Evolutionary conservation across 2,113 vertebrate genomes (phyloP).

Genomic region (Podarcis muralis): DNA sequence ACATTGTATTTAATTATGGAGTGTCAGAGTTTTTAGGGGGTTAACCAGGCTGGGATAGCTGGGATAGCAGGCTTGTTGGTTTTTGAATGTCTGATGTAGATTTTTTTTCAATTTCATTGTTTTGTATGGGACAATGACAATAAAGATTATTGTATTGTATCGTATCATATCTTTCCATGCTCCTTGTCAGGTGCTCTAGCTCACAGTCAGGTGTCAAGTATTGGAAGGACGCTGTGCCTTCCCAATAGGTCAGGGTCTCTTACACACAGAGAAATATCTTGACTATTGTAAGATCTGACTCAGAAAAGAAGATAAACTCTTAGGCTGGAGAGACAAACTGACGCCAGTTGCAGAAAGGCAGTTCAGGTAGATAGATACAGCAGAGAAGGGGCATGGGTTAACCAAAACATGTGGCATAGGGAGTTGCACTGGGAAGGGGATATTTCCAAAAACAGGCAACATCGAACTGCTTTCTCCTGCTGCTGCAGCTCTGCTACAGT

Average conservation of each 20-base stretch:
- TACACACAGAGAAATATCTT: neutral
- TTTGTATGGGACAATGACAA: no score
- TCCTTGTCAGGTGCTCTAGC: neutral
- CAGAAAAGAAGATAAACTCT: neutral
- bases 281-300: neutral
- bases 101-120: no score
- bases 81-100: no score
- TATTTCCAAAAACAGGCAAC: neutral
- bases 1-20: no score
- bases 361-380: neutral
- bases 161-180: neutral
- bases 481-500: neutral
- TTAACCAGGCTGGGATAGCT: no score
- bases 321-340: neutral
- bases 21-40: no score
- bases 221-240: neutral
- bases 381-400: neutral
- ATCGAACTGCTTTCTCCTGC: neutral
- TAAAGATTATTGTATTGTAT: no score
- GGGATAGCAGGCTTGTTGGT: no score
- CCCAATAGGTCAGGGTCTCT: neutral
- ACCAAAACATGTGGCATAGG: neutral
- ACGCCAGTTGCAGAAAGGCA: neutral
- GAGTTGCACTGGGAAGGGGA: neutral
- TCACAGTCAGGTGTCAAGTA: neutral